Base-by-base conservation (phyloP, 2,113 vertebrate genomes). In the Perca fluviatilis region DNA sequence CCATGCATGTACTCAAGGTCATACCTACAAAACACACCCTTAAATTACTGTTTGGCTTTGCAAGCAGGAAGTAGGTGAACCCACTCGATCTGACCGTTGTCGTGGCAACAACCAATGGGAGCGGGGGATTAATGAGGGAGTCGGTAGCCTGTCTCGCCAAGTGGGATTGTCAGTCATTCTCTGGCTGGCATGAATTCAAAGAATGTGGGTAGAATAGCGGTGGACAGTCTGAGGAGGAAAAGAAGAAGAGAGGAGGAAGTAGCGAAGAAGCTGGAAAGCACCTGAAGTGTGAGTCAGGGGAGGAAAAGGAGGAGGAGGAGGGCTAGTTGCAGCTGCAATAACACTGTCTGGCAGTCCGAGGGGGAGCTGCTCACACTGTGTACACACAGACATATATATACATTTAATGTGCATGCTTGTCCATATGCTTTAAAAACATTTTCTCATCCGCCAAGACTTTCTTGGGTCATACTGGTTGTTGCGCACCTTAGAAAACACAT, bases 311-410 rank as follows among this genome's bases (percentile, higher is more conserved):
- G 15, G 84, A 78, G 84, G 80, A 81, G 88, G 83, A 79, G 76
- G 71, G 83, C 25, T 51, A 43, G 54, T 40, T 6, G 74, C 93
- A 94, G 92, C 93, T 94, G 93, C 86, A 93, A 93, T 51, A 94
- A 94, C 93, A 94, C 69, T 18, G 85, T 91, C 80, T 86, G 84
- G 86, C 66, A 85, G 83, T 90, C 66, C 46, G 11, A 78, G 79
- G 82, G 83, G 89, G 88, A 76, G 84, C 74, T 79, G 85, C 71
- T 76, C 71, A 0, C 11, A 23, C 74, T 57, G 47, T 69, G 47
- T 58, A 66, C 12, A 76, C n/a, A 80, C 70, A 82, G 18, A 87
- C 67, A 82, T n/a, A 74, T 25, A 74, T 25, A 54, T 12, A 62
- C 63, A 84, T 75, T 74, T 68, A 46, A 79, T 56, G 73, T 68